Conservation (phyloP, 2,797 vertebrate species). For the Bradypodion pumilum region DNA sequence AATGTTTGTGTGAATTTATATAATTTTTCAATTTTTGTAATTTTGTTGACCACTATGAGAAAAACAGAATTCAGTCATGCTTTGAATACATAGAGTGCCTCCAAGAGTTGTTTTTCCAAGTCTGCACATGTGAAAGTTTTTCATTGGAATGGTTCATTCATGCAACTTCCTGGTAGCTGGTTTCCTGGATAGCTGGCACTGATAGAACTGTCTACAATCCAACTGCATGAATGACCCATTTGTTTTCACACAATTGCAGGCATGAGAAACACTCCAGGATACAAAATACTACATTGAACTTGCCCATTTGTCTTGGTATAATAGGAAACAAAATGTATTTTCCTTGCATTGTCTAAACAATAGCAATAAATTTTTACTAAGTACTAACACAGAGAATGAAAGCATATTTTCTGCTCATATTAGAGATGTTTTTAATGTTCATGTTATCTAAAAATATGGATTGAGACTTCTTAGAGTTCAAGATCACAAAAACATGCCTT, state of each 20-base stretch:
- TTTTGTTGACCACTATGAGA: too few species aligned
- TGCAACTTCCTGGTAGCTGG: slow-evolving; percentile 10
- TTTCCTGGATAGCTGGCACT: slow-evolving; percentile 11
- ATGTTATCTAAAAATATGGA: neutral
- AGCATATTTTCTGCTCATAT: neutral
- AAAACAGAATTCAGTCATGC: neutral
- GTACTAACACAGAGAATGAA: neutral
- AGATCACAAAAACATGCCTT: neutral
- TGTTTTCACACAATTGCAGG: slow-evolving; percentile 20
- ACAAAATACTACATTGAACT: slow-evolving; percentile 5
- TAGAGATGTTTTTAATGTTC: neutral
- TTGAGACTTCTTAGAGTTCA: neutral
- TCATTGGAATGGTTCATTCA: slow-evolving; percentile 1
- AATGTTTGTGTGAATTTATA: neutral
- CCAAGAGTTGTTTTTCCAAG: neutral
- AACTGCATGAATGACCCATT: slow-evolving; percentile 18
- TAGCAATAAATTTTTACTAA: neutral
- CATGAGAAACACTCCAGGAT: slow-evolving; percentile 21
- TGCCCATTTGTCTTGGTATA: slow-evolving; percentile 5
- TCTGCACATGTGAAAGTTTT: neutral
- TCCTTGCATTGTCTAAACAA: neutral
- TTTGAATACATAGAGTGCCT: neutral
- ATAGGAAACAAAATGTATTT: neutral
- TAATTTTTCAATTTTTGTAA: neutral
- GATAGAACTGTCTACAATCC: slow-evolving; percentile 19